These are phyloP conservation scores for Sarcophaga caerulescens DNA, from an alignment of 2,888 invertebrate genomes.

Conservation along the genomic window DNA sequence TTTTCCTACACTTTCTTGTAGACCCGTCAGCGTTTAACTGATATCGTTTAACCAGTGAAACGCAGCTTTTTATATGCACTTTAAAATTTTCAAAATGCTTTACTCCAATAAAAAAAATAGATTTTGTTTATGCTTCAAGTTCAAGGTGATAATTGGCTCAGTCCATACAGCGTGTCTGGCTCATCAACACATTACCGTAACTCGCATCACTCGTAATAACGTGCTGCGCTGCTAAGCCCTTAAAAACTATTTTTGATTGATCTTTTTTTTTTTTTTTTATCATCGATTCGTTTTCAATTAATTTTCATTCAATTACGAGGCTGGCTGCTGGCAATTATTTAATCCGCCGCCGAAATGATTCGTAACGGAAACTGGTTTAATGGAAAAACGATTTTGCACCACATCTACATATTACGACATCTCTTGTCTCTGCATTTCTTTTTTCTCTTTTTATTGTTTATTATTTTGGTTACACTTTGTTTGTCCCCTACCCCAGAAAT, in stretches of 20 bases:
- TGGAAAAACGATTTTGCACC: slow-evolving; percentile 58
- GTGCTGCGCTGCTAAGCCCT: background rate
- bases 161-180: slow-evolving; percentile 58
- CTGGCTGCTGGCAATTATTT: slow-evolving; percentile 5
- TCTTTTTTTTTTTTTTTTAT: slow-evolving; percentile 2
- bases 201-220: background rate
- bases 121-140: slow-evolving; percentile 58
- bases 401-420: slow-evolving; percentile 66
- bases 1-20: slow-evolving; percentile 22
- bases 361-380: slow-evolving; percentile 49
- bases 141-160: slow-evolving; percentile 70
- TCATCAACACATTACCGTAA: slow-evolving; percentile 58
- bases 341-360: background rate
- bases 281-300: background rate
- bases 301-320: background rate
- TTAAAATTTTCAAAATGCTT: slow-evolving; percentile 14
- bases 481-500: background rate
- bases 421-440: background rate
- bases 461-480: slow-evolving; percentile 9
- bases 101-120: background rate
- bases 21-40: slow-evolving; percentile 47
- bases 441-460: slow-evolving; percentile 9
- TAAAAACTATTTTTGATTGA: background rate
- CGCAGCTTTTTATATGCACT: slow-evolving; percentile 63
- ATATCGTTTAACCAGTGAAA: background rate